These are phyloP conservation scores for Oryctes rhinoceros DNA, from an alignment of 1,140 invertebrate species.

Conservation along the genomic window DNA sequence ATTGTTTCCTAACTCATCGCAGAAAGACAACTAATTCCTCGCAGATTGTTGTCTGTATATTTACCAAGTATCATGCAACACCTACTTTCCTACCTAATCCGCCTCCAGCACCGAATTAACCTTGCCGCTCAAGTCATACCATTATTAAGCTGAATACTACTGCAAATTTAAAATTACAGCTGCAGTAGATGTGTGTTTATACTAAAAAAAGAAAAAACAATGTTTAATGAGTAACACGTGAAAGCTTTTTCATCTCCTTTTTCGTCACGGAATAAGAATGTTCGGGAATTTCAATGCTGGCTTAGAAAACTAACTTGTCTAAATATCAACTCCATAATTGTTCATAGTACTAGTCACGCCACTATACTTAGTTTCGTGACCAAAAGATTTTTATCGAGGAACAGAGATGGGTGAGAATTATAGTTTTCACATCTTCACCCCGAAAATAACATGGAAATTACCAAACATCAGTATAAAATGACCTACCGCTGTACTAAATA, in stretches of 20 bases:
- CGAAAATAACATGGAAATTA: no score
- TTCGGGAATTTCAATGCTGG: slow-evolving; percentile 8
- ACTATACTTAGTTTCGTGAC: neutral
- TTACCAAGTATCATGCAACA: slow-evolving; percentile 26
- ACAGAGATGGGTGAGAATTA: no score
- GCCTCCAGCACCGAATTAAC: slow-evolving; percentile 29
- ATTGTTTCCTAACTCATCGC: slow-evolving; percentile 32
- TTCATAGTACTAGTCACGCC: no score
- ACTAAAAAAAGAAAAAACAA: neutral
- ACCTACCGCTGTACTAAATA: no score
- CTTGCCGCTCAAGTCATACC: slow-evolving; percentile 27
- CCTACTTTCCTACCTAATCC: slow-evolving; percentile 37
- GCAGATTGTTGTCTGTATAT: slow-evolving; percentile 20
- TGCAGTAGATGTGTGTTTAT: neutral
- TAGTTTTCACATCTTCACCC: no score
- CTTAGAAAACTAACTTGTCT: neutral
- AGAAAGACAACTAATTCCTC: slow-evolving; percentile 31
- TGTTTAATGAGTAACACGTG: neutral
- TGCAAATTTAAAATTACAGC: neutral
- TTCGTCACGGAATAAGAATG: neutral
- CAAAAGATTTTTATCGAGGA: no score
- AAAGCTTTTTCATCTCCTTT: neutral
- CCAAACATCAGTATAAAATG: no score
- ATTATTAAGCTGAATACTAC: slow-evolving; percentile 1
- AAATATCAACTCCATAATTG: neutral